Evolutionary conservation across 2,113 vertebrate species (phyloP).

Genomic region (Gulo gulo): DNA sequence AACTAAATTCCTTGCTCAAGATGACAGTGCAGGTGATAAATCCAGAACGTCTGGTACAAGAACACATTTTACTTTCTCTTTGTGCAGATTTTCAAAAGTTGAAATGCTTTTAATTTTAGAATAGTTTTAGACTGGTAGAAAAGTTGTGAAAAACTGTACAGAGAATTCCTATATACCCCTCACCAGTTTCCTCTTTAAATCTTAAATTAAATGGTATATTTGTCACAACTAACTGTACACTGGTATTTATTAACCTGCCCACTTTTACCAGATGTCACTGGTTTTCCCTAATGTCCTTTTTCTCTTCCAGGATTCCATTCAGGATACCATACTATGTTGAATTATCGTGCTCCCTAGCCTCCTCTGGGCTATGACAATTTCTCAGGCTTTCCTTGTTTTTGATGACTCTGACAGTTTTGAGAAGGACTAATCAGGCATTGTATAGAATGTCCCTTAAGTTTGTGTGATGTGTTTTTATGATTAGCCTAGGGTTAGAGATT

Average conservation of each 20-base stretch:
- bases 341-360: not conserved
- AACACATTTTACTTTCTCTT: not conserved
- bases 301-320: not conserved
- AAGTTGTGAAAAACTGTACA: not conserved
- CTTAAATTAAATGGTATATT: not conserved
- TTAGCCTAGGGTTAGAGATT: not conserved
- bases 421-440: not conserved
- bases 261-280: not conserved
- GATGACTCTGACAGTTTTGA: not conserved
- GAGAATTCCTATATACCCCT: not conserved
- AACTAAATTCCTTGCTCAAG: not conserved
- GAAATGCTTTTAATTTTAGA: not conserved
- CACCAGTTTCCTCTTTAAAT: not conserved
- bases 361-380: not conserved
- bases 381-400: not conserved
- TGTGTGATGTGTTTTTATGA: not conserved
- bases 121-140: not conserved
- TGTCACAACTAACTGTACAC: not conserved
- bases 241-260: not conserved
- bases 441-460: not conserved
- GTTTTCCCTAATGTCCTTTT: not conserved
- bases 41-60: not conserved
- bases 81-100: not conserved
- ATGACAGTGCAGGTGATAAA: not conserved
- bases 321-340: not conserved